Evolutionary conservation across 2,797 vertebrate species (phyloP), one percentile per base, ranked within the genome.

Genomic region (Rhabdomys pumilio): DNA sequence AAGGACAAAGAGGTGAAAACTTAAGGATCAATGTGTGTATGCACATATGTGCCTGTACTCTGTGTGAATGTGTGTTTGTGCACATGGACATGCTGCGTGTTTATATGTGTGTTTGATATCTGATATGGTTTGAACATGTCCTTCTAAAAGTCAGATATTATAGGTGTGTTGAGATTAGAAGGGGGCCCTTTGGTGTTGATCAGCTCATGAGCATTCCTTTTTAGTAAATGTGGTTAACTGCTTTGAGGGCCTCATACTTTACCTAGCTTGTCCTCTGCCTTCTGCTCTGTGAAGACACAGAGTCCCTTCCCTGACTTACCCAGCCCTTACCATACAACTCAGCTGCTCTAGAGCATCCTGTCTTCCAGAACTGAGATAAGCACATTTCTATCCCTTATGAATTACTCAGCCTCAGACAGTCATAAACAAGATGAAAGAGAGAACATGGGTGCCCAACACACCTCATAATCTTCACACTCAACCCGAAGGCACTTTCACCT

Each of bases 391-490:
- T 17, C 50, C 31, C 59, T 79, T 29, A 50, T 69, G n/a, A 69
- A 61, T 34, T 44, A 72, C 41, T 24, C 15, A 69, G 31, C 14
- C 22, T 38, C n/a, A 57, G 4, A 29, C 20, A 57, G 53, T 59
- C 44, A 26, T 59, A 72, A 26, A 57, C 41, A 41, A 15, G 34
- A 86, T 26, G n/a, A 85, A 69, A 85, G 19, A 38, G 63, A 88
- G 7, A 34, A 29, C 26, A 44, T 13, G 2, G 61, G 59, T 69
- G 11, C 53, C 17, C 83, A 19, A 31, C 19, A 3, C 29, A 85
- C 72, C 17, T 77, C 7, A 41, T 82, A 73, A 91, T 26, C 26
- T 63, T 17, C 88, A 94, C 72, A 92, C 47, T 92, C 53, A 92
- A 63, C 63, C 29, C 3, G 12, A 91, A 94, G 93, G 31, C 10